These are phyloP conservation scores for Sylvia atricapilla DNA, from an alignment of 2,113 vertebrate species.

Conservation along the genomic window DNA sequence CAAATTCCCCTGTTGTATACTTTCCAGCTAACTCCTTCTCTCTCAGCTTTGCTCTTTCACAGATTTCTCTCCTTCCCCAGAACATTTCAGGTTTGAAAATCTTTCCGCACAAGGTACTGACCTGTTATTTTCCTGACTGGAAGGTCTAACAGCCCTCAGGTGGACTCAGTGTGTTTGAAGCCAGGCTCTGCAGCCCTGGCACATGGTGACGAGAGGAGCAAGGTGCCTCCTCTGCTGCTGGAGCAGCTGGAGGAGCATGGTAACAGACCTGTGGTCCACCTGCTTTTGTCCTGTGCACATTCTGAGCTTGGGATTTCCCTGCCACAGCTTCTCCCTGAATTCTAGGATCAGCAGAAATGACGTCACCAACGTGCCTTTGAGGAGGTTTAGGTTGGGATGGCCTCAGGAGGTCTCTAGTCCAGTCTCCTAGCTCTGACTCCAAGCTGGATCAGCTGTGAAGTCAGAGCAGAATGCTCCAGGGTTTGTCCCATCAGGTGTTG, in stretches of 20 bases:
- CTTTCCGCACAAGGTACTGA: background rate
- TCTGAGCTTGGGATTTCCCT: background rate
- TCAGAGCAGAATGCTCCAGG: background rate
- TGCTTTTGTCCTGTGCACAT: background rate
- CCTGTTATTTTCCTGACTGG: background rate
- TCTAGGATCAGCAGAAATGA: background rate
- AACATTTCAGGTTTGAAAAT: background rate
- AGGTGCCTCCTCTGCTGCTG: background rate
- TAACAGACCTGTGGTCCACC: background rate
- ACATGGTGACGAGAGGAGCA: accelerated
- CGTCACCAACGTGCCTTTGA: background rate
- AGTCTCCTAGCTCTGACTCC: background rate
- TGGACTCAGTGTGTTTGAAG: background rate
- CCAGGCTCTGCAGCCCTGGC: background rate
- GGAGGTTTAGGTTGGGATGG: background rate
- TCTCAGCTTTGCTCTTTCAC: background rate
- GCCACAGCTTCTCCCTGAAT: background rate
- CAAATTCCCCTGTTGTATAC: background rate
- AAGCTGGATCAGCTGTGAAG: background rate
- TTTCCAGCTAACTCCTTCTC: background rate
- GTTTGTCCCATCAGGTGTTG: background rate
- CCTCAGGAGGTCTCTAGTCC: background rate
- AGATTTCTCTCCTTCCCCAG: background rate
- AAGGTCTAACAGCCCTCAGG: background rate
- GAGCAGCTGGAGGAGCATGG: background rate